Percentiles rank a stretch among this genome's conserved stretches.
Evolutionary conservation across 1,140 invertebrate species (phyloP).

Genomic region (Chironomus striatipennis): DNA sequence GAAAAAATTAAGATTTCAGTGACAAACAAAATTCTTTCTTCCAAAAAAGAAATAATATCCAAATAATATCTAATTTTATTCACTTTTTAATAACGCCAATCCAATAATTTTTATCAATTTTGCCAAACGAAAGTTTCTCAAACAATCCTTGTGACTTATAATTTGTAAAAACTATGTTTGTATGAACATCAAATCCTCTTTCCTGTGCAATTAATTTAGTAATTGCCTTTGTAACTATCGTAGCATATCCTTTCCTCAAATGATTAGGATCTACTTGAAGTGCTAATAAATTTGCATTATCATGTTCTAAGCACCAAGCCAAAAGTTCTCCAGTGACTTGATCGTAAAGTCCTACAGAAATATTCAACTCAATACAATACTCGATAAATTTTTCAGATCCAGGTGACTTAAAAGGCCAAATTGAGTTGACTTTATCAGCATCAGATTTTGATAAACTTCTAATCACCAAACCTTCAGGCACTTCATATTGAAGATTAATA

Average conservation of each 20-base stretch:
- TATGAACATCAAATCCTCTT: constrained; percentile 36
- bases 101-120: constrained; percentile 34
- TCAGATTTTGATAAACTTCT: background rate
- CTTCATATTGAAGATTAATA: background rate
- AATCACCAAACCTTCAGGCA: background rate
- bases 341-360: background rate
- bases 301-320: constrained; percentile 19
- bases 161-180: constrained; percentile 33
- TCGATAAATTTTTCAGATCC: background rate
- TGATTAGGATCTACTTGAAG: constrained; percentile 35
- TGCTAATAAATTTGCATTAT: constrained; percentile 36
- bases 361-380: background rate
- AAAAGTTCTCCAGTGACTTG: background rate
- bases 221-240: constrained; percentile 33
- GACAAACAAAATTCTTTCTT: too few relatives aligned
- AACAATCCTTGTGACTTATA: constrained; percentile 33
- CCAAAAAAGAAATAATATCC: too few relatives aligned
- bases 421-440: background rate
- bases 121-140: constrained; percentile 35
- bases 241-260: constrained; percentile 38
- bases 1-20: too few relatives aligned
- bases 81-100: constrained; percentile 24
- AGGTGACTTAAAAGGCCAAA: background rate
- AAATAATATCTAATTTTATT: background rate
- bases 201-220: constrained; percentile 33